Percentiles rank a stretch among this genome's conserved stretches.
Evolutionary conservation across 1,140 invertebrate species (phyloP).

Genomic region (Panagrolaimus sp.): DNA sequence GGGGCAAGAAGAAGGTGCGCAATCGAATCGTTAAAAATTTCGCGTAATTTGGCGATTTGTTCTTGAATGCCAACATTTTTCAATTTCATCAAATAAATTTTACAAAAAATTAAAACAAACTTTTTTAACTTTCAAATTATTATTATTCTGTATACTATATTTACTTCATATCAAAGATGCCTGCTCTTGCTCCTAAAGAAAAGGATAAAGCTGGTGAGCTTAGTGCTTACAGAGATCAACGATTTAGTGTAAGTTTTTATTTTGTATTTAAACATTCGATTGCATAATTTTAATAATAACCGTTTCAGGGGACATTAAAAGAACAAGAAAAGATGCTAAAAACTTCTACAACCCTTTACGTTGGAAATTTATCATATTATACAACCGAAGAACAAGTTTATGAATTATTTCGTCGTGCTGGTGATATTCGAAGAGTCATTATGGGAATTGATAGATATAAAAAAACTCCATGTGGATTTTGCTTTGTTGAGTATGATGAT

Average conservation of each 20-base stretch:
- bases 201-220: conserved; percentile 48
- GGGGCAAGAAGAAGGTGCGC: too few relatives aligned
- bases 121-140: too few relatives aligned
- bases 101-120: too few relatives aligned
- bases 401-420: conserved; percentile 89
- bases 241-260: conserved; percentile 41
- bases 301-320: conserved; percentile 36
- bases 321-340: conserved; percentile 81
- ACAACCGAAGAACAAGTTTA: conserved; percentile 99
- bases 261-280: conserved; percentile 13
- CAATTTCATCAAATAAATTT: too few relatives aligned
- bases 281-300: neutral
- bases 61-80: too few relatives aligned
- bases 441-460: conserved; percentile 97
- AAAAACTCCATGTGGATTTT: conserved; percentile 98
- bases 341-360: conserved; percentile 78
- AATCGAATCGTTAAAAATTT: too few relatives aligned
- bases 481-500: conserved; percentile 83
- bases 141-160: too few relatives aligned
- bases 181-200: conserved; percentile 48
- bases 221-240: conserved; percentile 52
- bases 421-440: conserved; percentile 87
- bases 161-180: neutral
- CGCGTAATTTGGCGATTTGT: too few relatives aligned
- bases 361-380: conserved; percentile 96